Conservation (phyloP, 2,797 vertebrate species). For the Urosaurus nigricauda region DNA sequence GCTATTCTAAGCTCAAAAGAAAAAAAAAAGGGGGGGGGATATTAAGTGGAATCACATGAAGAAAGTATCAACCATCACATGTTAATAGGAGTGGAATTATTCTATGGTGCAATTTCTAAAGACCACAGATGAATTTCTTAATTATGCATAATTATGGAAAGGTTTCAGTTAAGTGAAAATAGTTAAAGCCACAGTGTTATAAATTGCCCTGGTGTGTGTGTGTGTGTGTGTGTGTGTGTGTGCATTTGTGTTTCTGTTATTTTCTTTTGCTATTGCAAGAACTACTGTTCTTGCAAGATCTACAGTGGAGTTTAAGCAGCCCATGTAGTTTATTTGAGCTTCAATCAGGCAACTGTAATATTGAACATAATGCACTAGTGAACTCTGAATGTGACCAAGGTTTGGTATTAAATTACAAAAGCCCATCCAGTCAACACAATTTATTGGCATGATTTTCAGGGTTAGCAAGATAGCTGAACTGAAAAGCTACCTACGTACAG, state of each 20-base stretch:
- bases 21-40: background rate
- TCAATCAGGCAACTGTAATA: constrained; percentile 43
- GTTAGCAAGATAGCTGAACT: constrained; percentile 41
- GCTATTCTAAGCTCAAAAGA: too few species aligned
- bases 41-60: background rate
- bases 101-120: too few species aligned
- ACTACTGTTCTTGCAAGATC: too few species aligned
- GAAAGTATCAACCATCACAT: background rate
- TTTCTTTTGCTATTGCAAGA: too few species aligned
- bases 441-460: constrained; percentile 50
- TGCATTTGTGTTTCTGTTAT: too few species aligned
- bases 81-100: too few species aligned
- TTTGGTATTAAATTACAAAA: constrained; percentile 24
- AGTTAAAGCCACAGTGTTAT: background rate
- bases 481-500: background rate
- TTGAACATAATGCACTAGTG: constrained; percentile 31
- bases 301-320: too few species aligned
- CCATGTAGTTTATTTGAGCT: background rate
- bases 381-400: constrained; percentile 23
- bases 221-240: too few species aligned
- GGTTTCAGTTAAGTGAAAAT: background rate
- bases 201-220: too few species aligned
- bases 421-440: constrained; percentile 19
- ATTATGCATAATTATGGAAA: background rate
- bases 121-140: background rate